Percentiles rank a stretch among this genome's conserved stretches.
These are phyloP conservation scores for Potamarius usumacintae DNA, from an alignment of 2,113 vertebrate species.

Conservation along the genomic window DNA sequence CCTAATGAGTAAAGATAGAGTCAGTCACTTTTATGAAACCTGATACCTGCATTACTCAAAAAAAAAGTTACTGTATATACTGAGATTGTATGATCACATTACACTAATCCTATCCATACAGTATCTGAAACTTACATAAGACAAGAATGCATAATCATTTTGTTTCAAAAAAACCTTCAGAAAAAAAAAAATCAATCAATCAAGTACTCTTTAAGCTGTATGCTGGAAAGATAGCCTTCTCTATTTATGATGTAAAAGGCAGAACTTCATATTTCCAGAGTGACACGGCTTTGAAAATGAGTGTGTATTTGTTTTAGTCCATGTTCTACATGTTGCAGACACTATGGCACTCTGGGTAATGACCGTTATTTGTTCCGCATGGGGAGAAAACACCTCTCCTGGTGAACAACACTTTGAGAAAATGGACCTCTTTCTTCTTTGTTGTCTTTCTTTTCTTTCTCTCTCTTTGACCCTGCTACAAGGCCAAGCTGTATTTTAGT, in stretches of 20 bases:
- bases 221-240: constrained; percentile 1
- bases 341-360: constrained; percentile 69
- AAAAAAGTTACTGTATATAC: neutral
- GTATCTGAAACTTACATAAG: neutral
- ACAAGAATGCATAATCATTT: neutral
- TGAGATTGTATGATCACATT: neutral
- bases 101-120: neutral
- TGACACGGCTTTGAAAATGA: constrained; percentile 38
- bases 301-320: constrained; percentile 53
- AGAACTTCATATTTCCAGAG: constrained; percentile 9
- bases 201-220: neutral
- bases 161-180: neutral
- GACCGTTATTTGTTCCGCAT: constrained; percentile 70
- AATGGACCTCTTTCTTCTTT: constrained; percentile 67
- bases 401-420: constrained; percentile 75
- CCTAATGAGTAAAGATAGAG: too few species aligned
- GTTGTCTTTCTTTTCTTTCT: constrained; percentile 44
- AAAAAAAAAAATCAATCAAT: neutral
- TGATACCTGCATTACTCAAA: neutral
- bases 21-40: too few species aligned
- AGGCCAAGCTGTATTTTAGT: constrained; percentile 68
- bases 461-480: constrained; percentile 67
- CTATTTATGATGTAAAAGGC: constrained; percentile 25
- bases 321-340: constrained; percentile 57
- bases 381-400: constrained; percentile 69